Conservation (phyloP, 1,140 invertebrate genomes). For the Branchinecta lynchi region DNA sequence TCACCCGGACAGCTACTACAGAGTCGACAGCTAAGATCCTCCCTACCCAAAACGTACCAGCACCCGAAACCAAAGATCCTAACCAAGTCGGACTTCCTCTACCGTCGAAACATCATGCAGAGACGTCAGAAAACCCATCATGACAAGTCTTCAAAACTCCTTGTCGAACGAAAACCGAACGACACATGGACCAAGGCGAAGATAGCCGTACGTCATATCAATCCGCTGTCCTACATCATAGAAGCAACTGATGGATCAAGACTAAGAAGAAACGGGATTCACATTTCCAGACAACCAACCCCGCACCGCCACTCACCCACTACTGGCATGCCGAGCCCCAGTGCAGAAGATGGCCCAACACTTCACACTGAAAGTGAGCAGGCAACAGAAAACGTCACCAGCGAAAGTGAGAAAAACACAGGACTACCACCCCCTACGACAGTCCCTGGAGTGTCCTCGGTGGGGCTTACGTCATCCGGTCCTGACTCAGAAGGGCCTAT, state of each 20-base stretch:
- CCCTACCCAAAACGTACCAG: background rate
- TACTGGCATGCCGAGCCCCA: background rate
- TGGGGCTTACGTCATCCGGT: background rate
- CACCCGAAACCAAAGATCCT: slow-evolving; percentile 5
- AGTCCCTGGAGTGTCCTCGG: background rate
- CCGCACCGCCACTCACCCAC: slow-evolving; percentile 3
- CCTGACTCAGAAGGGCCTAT: background rate
- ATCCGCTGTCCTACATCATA: background rate
- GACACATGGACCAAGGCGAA: slow-evolving; percentile 1
- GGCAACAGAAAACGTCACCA: slow-evolving; percentile 9
- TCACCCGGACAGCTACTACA: background rate
- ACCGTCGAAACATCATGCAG: background rate
- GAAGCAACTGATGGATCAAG: background rate
- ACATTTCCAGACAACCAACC: slow-evolving; percentile 1
- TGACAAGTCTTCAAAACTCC: slow-evolving; percentile 5
- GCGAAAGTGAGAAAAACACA: slow-evolving; percentile 1
- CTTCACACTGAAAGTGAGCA: slow-evolving; percentile 4
- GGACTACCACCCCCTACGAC: background rate
- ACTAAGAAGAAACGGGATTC: slow-evolving; percentile 9
- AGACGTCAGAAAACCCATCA: slow-evolving; percentile 1
- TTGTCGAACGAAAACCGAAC: slow-evolving; percentile 5
- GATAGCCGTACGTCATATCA: slow-evolving; percentile 4
- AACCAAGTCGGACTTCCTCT: slow-evolving; percentile 1
- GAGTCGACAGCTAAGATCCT: slow-evolving; percentile 5
- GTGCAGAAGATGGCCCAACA: background rate